Conservation (phyloP, 92 coral and sea anemone species). For the Epizoanthus stellaris region DNA sequence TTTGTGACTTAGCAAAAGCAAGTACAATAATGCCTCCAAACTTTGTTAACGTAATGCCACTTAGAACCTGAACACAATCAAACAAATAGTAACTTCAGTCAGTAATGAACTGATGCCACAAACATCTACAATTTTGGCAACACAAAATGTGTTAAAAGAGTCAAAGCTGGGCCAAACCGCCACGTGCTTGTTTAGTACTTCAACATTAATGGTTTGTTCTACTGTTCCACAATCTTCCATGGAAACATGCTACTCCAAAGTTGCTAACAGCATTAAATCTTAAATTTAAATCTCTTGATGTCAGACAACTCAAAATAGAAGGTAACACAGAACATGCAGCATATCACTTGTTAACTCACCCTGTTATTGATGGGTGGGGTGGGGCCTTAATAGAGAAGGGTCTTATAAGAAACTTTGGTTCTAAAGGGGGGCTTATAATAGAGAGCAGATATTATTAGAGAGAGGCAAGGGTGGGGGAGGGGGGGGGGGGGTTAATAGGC, state of each 20-base stretch:
- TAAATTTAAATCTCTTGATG: background rate
- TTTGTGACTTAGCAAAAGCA: conserved; percentile 91
- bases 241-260: background rate
- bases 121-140: background rate
- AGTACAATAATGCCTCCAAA: conserved; percentile 93
- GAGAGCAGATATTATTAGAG: no score
- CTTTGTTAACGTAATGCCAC: conserved; percentile 96
- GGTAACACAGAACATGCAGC: no score
- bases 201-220: background rate
- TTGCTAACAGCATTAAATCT: no score
- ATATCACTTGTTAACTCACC: no score
- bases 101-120: background rate
- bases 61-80: conserved; percentile 71
- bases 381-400: no score
- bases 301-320: no score
- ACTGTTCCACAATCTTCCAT: background rate
- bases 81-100: background rate
- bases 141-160: background rate
- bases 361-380: no score
- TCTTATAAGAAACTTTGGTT: no score
- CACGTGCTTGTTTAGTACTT: background rate
- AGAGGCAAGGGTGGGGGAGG: no score
- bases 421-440: no score
- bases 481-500: no score
- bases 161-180: background rate